These are phyloP conservation scores for Embidobia sp. DNA, from an alignment of 2,888 invertebrate genomes.

Conservation along the genomic window DNA sequence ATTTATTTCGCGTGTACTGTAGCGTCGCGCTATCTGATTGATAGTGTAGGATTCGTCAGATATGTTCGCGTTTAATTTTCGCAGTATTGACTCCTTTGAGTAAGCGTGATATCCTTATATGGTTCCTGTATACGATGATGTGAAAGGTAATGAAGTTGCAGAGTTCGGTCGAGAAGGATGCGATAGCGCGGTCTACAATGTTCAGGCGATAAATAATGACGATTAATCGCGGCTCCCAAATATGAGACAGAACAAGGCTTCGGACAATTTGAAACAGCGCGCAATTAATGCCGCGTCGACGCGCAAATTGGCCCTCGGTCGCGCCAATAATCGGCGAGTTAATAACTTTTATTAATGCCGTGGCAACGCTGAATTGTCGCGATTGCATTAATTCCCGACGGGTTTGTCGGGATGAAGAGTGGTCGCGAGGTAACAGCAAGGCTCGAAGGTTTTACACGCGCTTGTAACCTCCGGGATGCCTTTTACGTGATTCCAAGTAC, in stretches of 20 bases:
- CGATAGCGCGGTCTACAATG: no score
- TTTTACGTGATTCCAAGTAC: conserved; percentile 43
- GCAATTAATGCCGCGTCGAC: conserved; percentile 17
- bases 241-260: conserved; percentile 21
- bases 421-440: conserved; percentile 5
- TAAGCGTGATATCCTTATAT: conserved; percentile 43
- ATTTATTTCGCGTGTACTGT: no score
- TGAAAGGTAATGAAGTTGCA: conserved; percentile 52
- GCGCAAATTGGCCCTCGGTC: no score
- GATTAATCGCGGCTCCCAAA: conserved; percentile 27
- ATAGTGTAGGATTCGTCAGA: no score
- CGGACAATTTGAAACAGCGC: conserved; percentile 10
- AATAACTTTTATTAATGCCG: conserved; percentile 34
- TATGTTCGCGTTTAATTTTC: no score
- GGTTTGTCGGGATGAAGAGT: conserved; percentile 15
- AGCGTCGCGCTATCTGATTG: no score
- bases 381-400: conserved; percentile 30
- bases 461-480: conserved; percentile 36
- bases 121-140: conserved; percentile 38
- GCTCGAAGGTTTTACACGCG: conserved; percentile 24
- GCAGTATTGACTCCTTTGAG: conserved; percentile 43
- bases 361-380: conserved; percentile 24
- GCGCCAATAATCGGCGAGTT: conserved; percentile 20
- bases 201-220: conserved; percentile 10
- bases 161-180: background rate